These are phyloP conservation scores for Pegoplata infirma DNA, from an alignment of 2,888 invertebrate genomes.

Conservation along the genomic window DNA sequence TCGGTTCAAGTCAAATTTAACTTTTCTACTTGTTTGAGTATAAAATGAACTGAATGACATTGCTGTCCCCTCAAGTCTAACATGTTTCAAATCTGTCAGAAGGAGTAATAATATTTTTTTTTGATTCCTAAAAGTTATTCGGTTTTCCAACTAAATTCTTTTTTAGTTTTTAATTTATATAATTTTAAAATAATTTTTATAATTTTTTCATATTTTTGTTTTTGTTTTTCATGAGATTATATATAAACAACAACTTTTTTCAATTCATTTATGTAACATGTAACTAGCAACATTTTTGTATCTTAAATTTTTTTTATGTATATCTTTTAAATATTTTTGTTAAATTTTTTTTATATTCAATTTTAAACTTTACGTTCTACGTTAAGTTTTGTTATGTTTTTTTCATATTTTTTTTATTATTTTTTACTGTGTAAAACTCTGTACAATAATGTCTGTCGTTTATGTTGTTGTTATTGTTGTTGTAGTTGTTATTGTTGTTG, in stretches of 20 bases:
- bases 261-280: slow-evolving; percentile 55
- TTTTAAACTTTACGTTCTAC: slow-evolving; percentile 54
- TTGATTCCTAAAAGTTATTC: no score
- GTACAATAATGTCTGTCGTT: slow-evolving; percentile 56
- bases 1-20: no score
- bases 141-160: neutral
- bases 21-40: no score
- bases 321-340: slow-evolving; percentile 20
- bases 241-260: slow-evolving; percentile 49
- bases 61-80: no score
- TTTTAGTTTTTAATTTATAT: neutral
- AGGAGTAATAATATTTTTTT: no score
- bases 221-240: slow-evolving; percentile 29
- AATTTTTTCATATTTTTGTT: slow-evolving; percentile 3
- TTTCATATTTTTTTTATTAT: neutral
- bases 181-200: neutral
- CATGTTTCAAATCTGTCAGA: no score
- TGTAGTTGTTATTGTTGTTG: slow-evolving; percentile 27
- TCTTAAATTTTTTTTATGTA: slow-evolving; percentile 24
- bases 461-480: slow-evolving; percentile 40
- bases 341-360: slow-evolving; percentile 19
- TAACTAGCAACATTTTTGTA: slow-evolving; percentile 42
- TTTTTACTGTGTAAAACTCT: slow-evolving; percentile 50
- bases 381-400: slow-evolving; percentile 46
- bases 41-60: no score